Evolutionary conservation across 2,113 vertebrate species (phyloP), one percentile per base, ranked within the genome.

Genomic region (Aleadryas rufinucha): DNA sequence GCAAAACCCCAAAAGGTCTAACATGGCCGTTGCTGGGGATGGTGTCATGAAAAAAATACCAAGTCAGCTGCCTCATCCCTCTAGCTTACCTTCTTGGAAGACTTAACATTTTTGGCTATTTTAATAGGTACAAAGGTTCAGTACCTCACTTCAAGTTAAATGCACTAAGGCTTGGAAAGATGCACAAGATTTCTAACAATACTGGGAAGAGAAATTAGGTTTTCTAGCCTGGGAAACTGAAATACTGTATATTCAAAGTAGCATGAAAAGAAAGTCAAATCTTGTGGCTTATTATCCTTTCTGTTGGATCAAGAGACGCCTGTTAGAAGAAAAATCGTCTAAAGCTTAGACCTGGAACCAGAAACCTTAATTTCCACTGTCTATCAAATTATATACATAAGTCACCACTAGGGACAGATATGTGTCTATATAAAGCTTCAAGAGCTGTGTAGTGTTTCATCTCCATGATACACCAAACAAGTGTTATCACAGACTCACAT

Each of bases 1-100:
- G 8, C 8, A 21, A 84, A 92, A 78, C 69, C 28, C n/a, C 27
- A 13, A 60, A 71, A 61, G 13, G 39, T 78, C n/a, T 75, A 49
- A 86, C 8, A n/a, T 0, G 0, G 37, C 35, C 72, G 7, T 8
- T 50, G 15, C 14, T 52, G 11, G 27, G 30, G 26, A 69, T 0
- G 1, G 8, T 7, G 7, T n/a, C 22, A 91, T 42, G 30, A 69
- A 49, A 76, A 93, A 89, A 45, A 6, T 17, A 78, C 47, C 20
- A 47, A 54, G 24, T 39, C 57, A 91, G 44, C 7, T 56, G 21
- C 18, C 28, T 69, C 41, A 56, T 35, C 45, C 16, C 30, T 82
- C 31, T 53, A 75, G 52, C 53, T 54, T 35, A 30, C 5, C 20
- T 49, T 72, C 89, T 35, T 31, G 37, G 41, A 35, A 70, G 68